Evolutionary conservation across 2,113 vertebrate species (phyloP), one percentile per base, ranked within the genome.

Genomic region (Passer montanus): DNA sequence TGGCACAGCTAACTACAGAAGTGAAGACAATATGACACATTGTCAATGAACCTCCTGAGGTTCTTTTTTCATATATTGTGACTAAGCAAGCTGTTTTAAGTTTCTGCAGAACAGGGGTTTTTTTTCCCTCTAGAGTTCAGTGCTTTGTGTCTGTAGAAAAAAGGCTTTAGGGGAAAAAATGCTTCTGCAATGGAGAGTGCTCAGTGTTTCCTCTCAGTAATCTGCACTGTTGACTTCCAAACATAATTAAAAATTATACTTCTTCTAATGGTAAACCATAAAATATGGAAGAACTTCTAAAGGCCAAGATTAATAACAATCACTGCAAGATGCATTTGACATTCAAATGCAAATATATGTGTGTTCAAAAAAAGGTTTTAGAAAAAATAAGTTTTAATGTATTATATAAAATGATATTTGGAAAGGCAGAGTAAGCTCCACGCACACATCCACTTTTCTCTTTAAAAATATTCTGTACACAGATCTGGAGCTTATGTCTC

Each of bases 341-440:
- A 95, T 93, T 95, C 50, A 93, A 77, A 93, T 60, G 82, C 60
- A 95, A 83, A 90, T 72, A n/a, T 11, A 56, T 28, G 10, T 30
- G 15, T 56, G 7, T 11, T 15, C 12, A 43, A 59, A 69, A n/a
- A 76, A 90, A 69, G 35, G 50, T 30, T 86, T 92, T 74, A 63
- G 50, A 79, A 50, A 89, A 91, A 92, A 55, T 10, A 44, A 69
- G 24, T 90, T 83, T 73, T 22, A 19, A 77, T 88, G 81, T 90
- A 80, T 73, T 90, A 80, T n/a, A 84, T 58, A 76, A 93, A 85
- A 62, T 47, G 2, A 4, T 41, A 28, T 60, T 49, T 4, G 1
- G 43, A 83, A 72, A 84, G 62, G 67, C 78, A 82, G 37, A 81
- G 10, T 26, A 73, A 93, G 31, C 39, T 91, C 46, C 59, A 20